phyloP scores from a whole-genome alignment of 1,140 invertebrate genomes.

The Alviniconcha marisindica region DNA sequence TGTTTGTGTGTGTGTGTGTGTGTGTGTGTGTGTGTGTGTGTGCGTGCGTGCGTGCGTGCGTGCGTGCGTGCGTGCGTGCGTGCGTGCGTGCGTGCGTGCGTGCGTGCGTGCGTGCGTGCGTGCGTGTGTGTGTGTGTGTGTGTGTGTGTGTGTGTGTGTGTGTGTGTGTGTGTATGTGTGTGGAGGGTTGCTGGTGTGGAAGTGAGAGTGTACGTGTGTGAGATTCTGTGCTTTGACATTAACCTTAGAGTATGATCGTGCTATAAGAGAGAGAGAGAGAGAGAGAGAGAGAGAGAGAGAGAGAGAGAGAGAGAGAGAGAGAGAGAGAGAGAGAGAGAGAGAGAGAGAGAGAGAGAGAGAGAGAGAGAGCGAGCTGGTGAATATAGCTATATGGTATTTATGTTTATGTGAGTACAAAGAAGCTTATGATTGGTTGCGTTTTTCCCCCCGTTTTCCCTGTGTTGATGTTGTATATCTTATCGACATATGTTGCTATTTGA shows the following conservation, averaged over 20 bases:
- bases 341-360: too few species aligned
- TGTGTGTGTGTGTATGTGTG: not conserved
- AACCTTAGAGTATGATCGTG: too few species aligned
- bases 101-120: not conserved
- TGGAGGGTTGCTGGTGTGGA: not conserved
- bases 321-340: too few species aligned
- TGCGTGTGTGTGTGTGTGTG: slow-evolving; percentile 19
- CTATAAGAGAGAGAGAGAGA: too few species aligned
- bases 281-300: too few species aligned
- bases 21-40: slow-evolving; percentile 8
- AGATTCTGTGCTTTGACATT: not conserved
- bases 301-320: too few species aligned
- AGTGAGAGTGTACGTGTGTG: not conserved
- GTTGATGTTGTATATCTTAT: too few species aligned
- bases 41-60: not conserved
- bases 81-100: slow-evolving; percentile 20
- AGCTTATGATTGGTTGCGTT: too few species aligned
- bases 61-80: not conserved
- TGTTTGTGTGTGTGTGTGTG: not conserved
- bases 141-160: slow-evolving; percentile 21
- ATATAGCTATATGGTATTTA: too few species aligned
- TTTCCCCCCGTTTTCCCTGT: too few species aligned
- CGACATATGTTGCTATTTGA: not conserved
- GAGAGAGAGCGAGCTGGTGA: too few species aligned
- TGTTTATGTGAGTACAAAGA: too few species aligned